Evolutionary conservation across 2,797 vertebrate species (phyloP), one percentile per base, ranked within the genome.

Genomic region (Xenopus petersii): DNA sequence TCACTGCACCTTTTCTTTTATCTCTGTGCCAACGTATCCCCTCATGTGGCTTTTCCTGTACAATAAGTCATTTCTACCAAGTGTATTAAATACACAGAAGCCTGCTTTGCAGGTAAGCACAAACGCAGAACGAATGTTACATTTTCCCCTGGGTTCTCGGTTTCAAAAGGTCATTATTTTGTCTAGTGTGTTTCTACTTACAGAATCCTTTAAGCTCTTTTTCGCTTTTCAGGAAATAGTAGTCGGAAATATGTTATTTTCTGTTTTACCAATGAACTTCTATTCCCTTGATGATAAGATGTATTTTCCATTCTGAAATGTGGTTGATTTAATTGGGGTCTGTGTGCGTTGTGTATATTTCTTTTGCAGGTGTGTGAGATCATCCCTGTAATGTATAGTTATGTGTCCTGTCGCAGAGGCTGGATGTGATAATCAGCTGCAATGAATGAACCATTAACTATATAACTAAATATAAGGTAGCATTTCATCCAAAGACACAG

Each of bases 31-130:
- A 56, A 56, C 7, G 0, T 17, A 56, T 17, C 36, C 36, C 36
- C 26, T 42, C 36, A 42, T 9, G 8, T 5, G 8, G 36, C 1
- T 7, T 42, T 42, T 42, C 8, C 36, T 42, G 36, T 42, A 42
- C 36, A 42, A 42, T 5, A 42, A 62, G 64, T 71, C 58, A 71
- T 77, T 24, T 6, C 10, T 54, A 51, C 63, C 51, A 54, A 65
- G 24, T 36, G 16, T 59, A 61, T 68, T 56, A 15, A 30, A 73
- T 63, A 68, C 68, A 67, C 70, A 63, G 36, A 48, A 62, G 15
- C 33, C 48, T 47, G 33, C 48, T 72, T 24, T 64, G 58, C 49
- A 73, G 70, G 64, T 72, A 71, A 51, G 67, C 5, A 46, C 48
- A 21, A 33, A 30, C 56, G 17, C 21, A 67, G 49, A 7, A 7